These are phyloP conservation scores for Eretmochelys imbricata DNA, from an alignment of 2,113 vertebrate genomes.

Conservation along the genomic window DNA sequence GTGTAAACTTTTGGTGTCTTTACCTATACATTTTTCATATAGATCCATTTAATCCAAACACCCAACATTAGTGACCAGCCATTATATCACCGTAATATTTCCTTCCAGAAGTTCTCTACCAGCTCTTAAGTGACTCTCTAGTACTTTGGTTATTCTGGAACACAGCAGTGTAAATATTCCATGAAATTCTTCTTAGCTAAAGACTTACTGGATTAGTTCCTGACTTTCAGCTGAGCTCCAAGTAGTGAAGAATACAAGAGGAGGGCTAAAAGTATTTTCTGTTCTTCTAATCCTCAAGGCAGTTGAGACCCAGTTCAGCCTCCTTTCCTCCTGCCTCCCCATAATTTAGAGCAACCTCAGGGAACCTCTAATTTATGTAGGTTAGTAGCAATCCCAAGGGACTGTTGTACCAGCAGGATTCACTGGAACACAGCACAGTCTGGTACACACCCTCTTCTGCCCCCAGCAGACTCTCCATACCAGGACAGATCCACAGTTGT, in stretches of 20 bases:
- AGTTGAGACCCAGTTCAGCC: not conserved
- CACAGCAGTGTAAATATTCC: not conserved
- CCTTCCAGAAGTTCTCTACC: not conserved
- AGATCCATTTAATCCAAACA: not conserved
- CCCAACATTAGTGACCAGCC: not conserved
- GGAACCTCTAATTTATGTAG: not conserved
- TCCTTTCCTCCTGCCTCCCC: not conserved
- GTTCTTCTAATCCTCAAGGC: not conserved
- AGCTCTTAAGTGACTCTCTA: not conserved
- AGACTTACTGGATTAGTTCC: not conserved
- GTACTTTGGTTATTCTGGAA: not conserved
- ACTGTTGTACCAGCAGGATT: not conserved
- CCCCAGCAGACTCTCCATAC: not conserved
- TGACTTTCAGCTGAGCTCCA: not conserved
- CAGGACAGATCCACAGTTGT: not conserved
- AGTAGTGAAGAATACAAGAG: not conserved
- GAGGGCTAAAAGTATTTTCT: not conserved
- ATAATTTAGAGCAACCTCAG: not conserved
- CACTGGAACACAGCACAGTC: rapidly evolving
- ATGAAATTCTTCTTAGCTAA: not conserved
- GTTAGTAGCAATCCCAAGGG: not conserved
- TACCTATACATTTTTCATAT: not conserved
- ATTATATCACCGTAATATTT: not conserved
- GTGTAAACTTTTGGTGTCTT: not conserved
- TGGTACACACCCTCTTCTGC: rapidly evolving